These are phyloP conservation scores for Petrocephalus sullivani DNA, from an alignment of 2,797 vertebrate genomes.

Conservation along the genomic window DNA sequence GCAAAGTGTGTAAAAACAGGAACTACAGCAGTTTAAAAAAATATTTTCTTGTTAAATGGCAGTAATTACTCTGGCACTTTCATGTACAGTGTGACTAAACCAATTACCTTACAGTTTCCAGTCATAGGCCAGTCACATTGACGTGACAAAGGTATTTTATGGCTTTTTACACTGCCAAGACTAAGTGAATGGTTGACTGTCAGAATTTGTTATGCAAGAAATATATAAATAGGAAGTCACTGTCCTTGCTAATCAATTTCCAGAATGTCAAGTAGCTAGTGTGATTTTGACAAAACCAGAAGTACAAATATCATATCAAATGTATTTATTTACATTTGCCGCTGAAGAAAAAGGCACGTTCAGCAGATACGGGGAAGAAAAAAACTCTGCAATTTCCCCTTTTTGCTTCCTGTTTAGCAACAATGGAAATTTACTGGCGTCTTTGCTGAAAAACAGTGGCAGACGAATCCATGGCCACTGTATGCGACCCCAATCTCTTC, in stretches of 20 bases:
- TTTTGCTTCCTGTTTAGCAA: slow-evolving; percentile 37
- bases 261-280: background rate
- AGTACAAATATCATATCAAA: background rate
- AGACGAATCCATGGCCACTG: background rate
- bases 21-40: background rate
- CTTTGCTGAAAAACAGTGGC: slow-evolving; percentile 21
- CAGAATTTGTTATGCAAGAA: background rate
- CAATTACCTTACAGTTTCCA: background rate
- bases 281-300: background rate
- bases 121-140: background rate
- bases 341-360: slow-evolving; percentile 17
- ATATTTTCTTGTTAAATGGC: background rate
- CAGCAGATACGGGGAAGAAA: slow-evolving; percentile 22
- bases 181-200: background rate
- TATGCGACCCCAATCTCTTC: background rate
- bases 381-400: slow-evolving; percentile 32
- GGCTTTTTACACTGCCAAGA: background rate
- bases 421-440: slow-evolving; percentile 45
- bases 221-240: background rate
- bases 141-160: background rate
- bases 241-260: background rate
- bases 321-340: background rate
- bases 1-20: background rate
- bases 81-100: background rate
- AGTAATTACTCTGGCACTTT: background rate